Percentiles rank a stretch among this genome's conserved stretches.
phyloP scores from a whole-genome alignment of 2,113 vertebrate species.

The Polypterus bichir region DNA sequence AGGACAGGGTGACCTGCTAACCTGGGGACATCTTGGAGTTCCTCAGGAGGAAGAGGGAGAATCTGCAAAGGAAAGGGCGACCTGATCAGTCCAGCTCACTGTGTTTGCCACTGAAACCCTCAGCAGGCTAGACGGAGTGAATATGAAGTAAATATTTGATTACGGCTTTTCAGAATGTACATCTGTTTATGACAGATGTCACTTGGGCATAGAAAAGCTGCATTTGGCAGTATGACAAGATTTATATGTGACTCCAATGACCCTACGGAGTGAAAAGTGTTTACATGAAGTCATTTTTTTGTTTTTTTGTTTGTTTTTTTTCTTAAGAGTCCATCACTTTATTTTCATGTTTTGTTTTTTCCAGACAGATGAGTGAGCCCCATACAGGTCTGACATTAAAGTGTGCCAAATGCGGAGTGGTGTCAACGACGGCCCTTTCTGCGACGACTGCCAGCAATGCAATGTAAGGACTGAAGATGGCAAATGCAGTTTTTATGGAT shows the following conservation, averaged over 20 bases:
- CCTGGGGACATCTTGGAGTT: no score
- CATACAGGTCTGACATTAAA: constrained; percentile 99
- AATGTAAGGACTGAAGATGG: constrained; percentile 66
- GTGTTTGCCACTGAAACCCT: no score
- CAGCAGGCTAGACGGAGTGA: no score
- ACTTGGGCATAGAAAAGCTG: no score
- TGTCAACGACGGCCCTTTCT: constrained; percentile 99
- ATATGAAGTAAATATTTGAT: no score
- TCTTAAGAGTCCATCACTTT: constrained; percentile 16
- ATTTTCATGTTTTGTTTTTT: constrained; percentile 73
- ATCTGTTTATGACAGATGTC: no score
- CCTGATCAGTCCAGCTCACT: no score
- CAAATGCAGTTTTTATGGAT: no score
- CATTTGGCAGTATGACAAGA: not conserved
- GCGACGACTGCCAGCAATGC: constrained; percentile 98
- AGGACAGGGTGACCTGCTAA: no score
- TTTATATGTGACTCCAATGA: constrained; percentile 5
- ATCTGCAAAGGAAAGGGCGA: no score
- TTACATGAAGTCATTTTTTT: constrained; percentile 14
- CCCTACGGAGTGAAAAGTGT: constrained; percentile 2
- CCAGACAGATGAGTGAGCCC: constrained; percentile 99
- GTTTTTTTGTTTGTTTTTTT: constrained; percentile 53
- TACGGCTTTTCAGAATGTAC: no score
- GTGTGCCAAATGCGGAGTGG: constrained; percentile 99
- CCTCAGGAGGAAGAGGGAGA: no score